Evolutionary conservation across 2,888 invertebrate species (phyloP).

Genomic region (Hyles lineata): DNA sequence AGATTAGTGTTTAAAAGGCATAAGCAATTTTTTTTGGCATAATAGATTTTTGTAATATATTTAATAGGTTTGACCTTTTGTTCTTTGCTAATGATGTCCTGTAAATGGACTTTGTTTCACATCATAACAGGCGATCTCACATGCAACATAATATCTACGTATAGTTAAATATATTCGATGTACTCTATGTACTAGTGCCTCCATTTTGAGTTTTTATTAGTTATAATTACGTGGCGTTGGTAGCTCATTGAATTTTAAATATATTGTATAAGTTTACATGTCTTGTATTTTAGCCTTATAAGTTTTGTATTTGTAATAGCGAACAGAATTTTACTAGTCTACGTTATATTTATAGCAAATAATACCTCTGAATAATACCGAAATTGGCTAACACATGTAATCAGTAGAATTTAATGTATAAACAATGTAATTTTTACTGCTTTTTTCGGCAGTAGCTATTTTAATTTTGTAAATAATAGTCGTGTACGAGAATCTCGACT

Average conservation of each 20-base stretch:
- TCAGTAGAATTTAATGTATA: background rate
- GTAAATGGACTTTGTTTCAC: background rate
- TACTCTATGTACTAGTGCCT: too few relatives aligned
- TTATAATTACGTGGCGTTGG: background rate
- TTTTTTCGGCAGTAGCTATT: too few relatives aligned
- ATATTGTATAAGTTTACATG: background rate
- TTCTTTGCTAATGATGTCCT: too few relatives aligned
- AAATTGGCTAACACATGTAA: background rate
- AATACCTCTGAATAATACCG: conserved; percentile 69
- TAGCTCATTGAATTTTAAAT: background rate
- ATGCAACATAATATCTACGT: background rate
- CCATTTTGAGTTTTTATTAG: background rate
- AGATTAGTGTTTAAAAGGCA: too few relatives aligned
- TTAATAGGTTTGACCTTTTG: too few relatives aligned
- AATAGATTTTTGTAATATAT: too few relatives aligned
- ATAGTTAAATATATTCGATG: too few relatives aligned
- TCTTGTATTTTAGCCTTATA: background rate
- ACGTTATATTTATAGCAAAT: conserved; percentile 60
- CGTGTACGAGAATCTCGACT: background rate
- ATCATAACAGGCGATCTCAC: background rate
- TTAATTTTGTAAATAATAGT: background rate
- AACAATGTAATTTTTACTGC: background rate
- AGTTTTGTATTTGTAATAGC: conserved; percentile 3
- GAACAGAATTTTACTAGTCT: conserved; percentile 75
- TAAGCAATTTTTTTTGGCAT: too few relatives aligned